Evolutionary conservation across 2,797 vertebrate species (phyloP), one percentile per base, ranked within the genome.

Genomic region (Gymnothorax javanicus): DNA sequence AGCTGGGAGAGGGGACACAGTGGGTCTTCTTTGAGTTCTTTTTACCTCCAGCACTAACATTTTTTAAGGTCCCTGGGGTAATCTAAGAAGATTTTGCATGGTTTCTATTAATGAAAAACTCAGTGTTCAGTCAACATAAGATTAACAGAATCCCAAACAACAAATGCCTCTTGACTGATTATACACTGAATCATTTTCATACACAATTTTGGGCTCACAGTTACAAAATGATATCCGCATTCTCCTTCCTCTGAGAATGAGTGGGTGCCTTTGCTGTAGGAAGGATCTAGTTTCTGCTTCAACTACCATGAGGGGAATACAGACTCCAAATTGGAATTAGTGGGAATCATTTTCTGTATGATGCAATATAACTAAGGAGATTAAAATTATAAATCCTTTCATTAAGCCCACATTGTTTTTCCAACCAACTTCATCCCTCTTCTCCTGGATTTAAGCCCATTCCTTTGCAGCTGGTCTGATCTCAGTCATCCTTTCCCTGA

Each of bases 281-380:
- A 23, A 43, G 58, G 33, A 7, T 84, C 58, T 84, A 84, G 52
- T 84, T 84, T 85, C 69, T 64, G 59, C 62, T 13, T 69, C 50
- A 69, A 64, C 73, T 73, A 75, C n/a, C 64, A 57, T 73, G 59
- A 85, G 67, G n/a, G 58, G 56, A 54, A 27, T 15, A 59, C n/a
- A 75, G 57, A 25, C 56, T 77, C n/a, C 23, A 43, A 77, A 86
- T 57, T 59, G 54, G 84, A 27, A 92, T 84, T 17, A 54, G 67
- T n/a, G 64, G 64, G 67, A 69, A n/a, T 69, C 43, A 58, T 79
- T 56, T 82, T 17, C 59, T 25, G 27, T 64, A 79, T 87, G 87
- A 90, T 86, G 88, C 87, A 87, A 91, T 86, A 88, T 90, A 82
- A 93, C 91, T 93, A 86, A 89, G 87, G 77, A 90, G 86, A 92